Evolutionary conservation across 1,140 invertebrate species (phyloP), one percentile per base, ranked within the genome.

Genomic region (Asbolus verrucosus): DNA sequence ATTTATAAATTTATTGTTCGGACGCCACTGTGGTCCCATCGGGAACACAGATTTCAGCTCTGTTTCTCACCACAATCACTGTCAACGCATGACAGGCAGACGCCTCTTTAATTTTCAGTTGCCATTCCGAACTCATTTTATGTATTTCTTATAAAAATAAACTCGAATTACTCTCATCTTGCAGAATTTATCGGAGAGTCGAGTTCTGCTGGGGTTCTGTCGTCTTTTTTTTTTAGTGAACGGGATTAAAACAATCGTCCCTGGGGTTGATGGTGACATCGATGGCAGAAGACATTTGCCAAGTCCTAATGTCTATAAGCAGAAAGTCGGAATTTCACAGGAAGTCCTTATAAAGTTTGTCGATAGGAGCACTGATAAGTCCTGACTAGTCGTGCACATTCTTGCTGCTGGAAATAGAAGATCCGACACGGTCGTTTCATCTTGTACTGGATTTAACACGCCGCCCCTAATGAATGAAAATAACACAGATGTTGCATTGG

Each of bases 341-440:
- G 46, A 54, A 54, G 46, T 54, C 46, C 46, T 54, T 54, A 54
- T 54, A 54, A 54, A 54, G 46, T 54, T 54, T 14, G 46, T 54
- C 27, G 46, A 54, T 54, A 54, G 46, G 43, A 50, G 43, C 6
- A 54, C 46, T 54, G 46, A 54, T 54, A 54, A 54, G 46, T 54
- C 46, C 46, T 21, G 46, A 54, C 46, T 54, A 27, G 46, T 54
- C 46, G 46, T 13, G 21, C 11, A 54, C 46, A 54, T 54, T 54
- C 46, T 54, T 54, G 46, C 46, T 21, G 1, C 46, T 54, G 46
- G 46, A 54, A 54, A 54, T 54, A 54, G 46, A 54, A 54, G 46
- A 54, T 54, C 46, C 46, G 46, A 54, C 46, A 54, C 46, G 46
- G 46, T 54, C 46, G 46, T 54, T 54, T 54, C 46, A 13, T 13